These are phyloP conservation scores for Saxidomus purpurata DNA, from an alignment of 1,140 invertebrate species.

Conservation along the genomic window DNA sequence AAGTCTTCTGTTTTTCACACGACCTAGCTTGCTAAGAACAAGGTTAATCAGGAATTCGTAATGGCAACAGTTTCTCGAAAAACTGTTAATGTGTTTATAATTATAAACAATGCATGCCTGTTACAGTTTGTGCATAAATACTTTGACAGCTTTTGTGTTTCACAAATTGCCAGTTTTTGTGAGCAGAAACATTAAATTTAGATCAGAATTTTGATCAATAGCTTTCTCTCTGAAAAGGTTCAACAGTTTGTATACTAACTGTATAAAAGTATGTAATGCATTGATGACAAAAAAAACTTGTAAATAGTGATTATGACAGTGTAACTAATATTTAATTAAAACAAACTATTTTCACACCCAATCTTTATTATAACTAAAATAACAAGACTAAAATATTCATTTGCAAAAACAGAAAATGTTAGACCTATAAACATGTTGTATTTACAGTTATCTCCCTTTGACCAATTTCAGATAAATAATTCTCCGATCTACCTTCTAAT, in stretches of 20 bases:
- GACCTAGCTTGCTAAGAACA: background rate
- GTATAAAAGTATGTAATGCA: too few relatives aligned
- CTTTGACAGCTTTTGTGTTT: slow-evolving; percentile 26
- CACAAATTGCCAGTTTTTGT: slow-evolving; percentile 28
- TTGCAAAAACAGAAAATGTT: too few relatives aligned
- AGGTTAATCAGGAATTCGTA: slow-evolving; percentile 27
- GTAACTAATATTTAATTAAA: too few relatives aligned
- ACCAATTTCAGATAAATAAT: background rate
- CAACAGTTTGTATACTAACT: too few relatives aligned
- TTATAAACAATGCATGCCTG: slow-evolving; percentile 7
- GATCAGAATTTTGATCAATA: slow-evolving; percentile 26
- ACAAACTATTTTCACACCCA: too few relatives aligned
- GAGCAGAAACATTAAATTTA: slow-evolving; percentile 25
- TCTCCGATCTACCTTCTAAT: slow-evolving; percentile 1
- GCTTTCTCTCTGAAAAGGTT: background rate
- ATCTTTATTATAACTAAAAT: too few relatives aligned
- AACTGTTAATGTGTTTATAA: slow-evolving; percentile 39
- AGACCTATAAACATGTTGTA: too few relatives aligned
- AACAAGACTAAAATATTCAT: too few relatives aligned
- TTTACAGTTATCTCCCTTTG: background rate
- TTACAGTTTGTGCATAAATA: slow-evolving; percentile 22
- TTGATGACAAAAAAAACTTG: too few relatives aligned
- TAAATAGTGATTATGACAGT: too few relatives aligned
- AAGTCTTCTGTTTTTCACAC: slow-evolving; percentile 39
- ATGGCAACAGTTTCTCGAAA: slow-evolving; percentile 21